phyloP scores from a whole-genome alignment of 2,113 vertebrate genomes.

The Ailuropoda melanoleuca region DNA sequence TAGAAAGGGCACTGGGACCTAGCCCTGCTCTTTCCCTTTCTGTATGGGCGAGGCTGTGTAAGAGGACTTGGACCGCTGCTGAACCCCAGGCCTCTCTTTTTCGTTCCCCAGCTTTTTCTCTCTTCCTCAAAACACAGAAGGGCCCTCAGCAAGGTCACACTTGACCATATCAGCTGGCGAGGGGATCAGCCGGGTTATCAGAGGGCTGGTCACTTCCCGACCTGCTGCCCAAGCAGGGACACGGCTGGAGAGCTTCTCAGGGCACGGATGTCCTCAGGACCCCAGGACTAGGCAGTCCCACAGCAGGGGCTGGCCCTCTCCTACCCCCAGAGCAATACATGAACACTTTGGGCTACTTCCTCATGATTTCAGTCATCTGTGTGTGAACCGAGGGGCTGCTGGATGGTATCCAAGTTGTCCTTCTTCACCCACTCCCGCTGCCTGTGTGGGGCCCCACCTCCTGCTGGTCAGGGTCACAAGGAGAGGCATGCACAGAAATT shows the following conservation, averaged over 20 bases:
- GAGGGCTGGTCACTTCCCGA: background rate
- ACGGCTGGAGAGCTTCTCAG: background rate
- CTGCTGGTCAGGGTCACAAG: background rate
- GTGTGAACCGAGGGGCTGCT: background rate
- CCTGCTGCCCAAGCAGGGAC: background rate
- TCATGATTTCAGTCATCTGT: rapidly evolving
- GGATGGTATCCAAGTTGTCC: rapidly evolving
- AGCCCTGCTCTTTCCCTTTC: background rate
- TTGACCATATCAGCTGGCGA: rapidly evolving
- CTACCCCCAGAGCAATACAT: too few relatives aligned
- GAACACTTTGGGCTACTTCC: too few relatives aligned
- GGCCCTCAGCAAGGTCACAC: background rate
- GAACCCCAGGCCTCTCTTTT: too few relatives aligned
- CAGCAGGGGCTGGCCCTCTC: background rate
- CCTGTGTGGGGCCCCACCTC: too few relatives aligned
- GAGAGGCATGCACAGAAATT: background rate
- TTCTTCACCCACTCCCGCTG: background rate
- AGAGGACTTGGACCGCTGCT: rapidly evolving
- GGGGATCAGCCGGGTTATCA: background rate
- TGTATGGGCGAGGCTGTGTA: rapidly evolving
- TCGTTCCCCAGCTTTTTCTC: background rate
- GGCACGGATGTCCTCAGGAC: background rate
- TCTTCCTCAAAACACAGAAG: background rate
- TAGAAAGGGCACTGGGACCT: too few relatives aligned
- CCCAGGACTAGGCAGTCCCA: background rate